phyloP scores from a whole-genome alignment of 2,888 invertebrate genomes.

The Pristionchus entomophagus region DNA sequence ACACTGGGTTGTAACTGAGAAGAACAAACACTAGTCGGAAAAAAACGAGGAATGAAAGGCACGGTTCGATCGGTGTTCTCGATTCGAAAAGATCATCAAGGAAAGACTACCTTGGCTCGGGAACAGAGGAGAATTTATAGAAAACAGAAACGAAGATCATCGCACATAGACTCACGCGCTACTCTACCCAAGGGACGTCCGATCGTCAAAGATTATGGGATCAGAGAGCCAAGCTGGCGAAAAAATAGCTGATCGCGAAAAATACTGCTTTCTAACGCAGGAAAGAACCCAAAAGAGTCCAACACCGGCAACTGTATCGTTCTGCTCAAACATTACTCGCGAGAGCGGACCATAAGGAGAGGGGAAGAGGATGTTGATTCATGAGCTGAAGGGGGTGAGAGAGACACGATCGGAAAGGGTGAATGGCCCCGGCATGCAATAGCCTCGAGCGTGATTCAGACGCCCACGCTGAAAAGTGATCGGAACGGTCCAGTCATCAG shows the following conservation, averaged over 20 bases:
- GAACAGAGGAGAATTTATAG: too few species aligned
- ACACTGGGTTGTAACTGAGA: conserved; percentile 35
- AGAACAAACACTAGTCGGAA: conserved; percentile 13
- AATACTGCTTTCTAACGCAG: too few species aligned
- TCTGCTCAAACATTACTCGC: conserved; percentile 33
- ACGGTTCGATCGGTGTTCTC: neutral
- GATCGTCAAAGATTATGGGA: too few species aligned
- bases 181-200: too few species aligned
- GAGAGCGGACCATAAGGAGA: neutral
- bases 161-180: too few species aligned
- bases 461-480: neutral
- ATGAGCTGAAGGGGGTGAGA: neutral
- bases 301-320: neutral
- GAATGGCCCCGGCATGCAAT: neutral
- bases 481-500: neutral
- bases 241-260: too few species aligned
- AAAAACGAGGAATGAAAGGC: neutral
- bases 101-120: too few species aligned
- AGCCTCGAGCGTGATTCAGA: conserved; percentile 14
- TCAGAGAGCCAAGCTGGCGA: too few species aligned
- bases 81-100: neutral
- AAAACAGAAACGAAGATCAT: too few species aligned
- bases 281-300: conserved; percentile 9
- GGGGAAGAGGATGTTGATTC: conserved; percentile 37
- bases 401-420: neutral